phyloP scores from a whole-genome alignment of 1,140 invertebrate species.

The Drosophila leontia region DNA sequence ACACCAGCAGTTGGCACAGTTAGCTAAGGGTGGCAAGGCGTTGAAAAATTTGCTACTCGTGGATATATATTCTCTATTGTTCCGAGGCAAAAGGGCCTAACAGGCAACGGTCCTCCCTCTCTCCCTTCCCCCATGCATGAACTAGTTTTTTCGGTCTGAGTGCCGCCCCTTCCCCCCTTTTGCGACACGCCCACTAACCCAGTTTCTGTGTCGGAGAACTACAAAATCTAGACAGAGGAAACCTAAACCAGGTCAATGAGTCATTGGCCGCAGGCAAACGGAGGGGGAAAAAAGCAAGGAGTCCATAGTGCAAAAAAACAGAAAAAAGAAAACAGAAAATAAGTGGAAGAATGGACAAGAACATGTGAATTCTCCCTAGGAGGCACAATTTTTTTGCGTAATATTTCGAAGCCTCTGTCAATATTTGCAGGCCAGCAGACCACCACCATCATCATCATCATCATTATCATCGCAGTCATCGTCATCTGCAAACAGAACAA shows the following conservation, averaged over 20 bases:
- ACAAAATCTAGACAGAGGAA: conserved; percentile 29
- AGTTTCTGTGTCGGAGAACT: conserved; percentile 48
- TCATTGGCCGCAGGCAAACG: conserved; percentile 62
- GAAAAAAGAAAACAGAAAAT: conserved; percentile 3
- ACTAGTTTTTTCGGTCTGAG: conserved; percentile 68
- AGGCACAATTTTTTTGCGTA: conserved; percentile 65
- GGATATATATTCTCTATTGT: conserved; percentile 37
- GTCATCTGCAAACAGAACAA: conserved; percentile 48
- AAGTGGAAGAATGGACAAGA: conserved; percentile 21
- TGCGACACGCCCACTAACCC: conserved; percentile 63
- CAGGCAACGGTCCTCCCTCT: background rate
- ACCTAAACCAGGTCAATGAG: conserved; percentile 75
- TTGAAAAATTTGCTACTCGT: conserved; percentile 16
- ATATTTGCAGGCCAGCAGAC: conserved; percentile 69
- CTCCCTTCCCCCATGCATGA: conserved; percentile 32
- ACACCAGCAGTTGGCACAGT: conserved; percentile 37
- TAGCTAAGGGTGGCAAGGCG: conserved; percentile 6
- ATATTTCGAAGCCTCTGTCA: conserved; percentile 82
- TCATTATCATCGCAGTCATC: conserved; percentile 18
- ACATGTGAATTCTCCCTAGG: conserved; percentile 33
- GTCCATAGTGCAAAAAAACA: conserved; percentile 11
- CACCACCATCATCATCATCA: conserved; percentile 26
- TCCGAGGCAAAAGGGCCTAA: conserved; percentile 23
- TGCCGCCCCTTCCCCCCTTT: conserved; percentile 12
- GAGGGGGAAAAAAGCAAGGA: background rate